A percentile compares a stretch with the other conserved stretches of the same genome.
Evolutionary conservation across 2,888 invertebrate genomes (phyloP).

Genomic region (Ophion obscuratus): DNA sequence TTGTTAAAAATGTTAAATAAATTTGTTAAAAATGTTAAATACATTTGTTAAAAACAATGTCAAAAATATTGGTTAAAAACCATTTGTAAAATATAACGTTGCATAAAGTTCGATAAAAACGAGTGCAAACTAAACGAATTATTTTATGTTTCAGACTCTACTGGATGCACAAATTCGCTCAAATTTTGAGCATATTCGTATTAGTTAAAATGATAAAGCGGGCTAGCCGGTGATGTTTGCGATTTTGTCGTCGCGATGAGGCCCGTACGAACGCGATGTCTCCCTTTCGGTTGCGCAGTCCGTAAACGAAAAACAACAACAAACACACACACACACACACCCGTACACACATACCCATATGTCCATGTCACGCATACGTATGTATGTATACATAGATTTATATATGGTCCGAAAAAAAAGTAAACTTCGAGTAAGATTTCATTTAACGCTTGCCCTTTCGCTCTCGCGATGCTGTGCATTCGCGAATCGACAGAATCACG

Average conservation of each 20-base stretch:
- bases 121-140: constrained; percentile 7
- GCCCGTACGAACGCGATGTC: constrained; percentile 9
- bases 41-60: no score
- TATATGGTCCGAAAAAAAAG: no score
- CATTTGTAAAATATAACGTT: background rate
- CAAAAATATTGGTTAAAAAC: no score
- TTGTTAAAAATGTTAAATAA: no score
- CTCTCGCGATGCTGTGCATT: no score
- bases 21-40: no score
- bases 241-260: constrained; percentile 28
- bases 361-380: no score
- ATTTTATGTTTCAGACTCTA: constrained; percentile 86
- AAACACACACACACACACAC: constrained; percentile 17
- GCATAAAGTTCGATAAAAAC: background rate
- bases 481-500: no score
- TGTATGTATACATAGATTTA: no score
- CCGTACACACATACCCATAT: constrained; percentile 3
- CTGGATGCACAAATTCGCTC: constrained; percentile 88
- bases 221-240: constrained; percentile 75
- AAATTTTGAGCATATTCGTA: constrained; percentile 87
- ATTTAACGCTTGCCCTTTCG: no score
- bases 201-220: constrained; percentile 84
- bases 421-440: no score
- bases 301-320: constrained; percentile 12
- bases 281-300: constrained; percentile 15